Conservation (phyloP, 2,797 vertebrate species). For the Sorex maritimensis region DNA sequence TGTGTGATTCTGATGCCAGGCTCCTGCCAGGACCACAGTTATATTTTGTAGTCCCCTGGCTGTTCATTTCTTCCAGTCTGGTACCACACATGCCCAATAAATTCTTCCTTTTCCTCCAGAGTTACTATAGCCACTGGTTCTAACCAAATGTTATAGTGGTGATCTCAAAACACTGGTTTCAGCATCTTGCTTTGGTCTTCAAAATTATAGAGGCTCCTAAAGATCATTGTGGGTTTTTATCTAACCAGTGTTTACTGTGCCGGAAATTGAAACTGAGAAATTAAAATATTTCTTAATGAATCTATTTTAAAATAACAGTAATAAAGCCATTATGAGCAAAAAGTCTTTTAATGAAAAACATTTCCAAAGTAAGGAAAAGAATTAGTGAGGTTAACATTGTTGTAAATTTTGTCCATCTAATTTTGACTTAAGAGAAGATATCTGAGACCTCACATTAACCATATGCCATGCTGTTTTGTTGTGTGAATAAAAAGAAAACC, state of each 20-base stretch:
- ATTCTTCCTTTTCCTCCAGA: neutral
- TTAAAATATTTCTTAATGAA: conserved; percentile 35
- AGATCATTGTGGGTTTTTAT: neutral
- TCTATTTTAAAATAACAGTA: conserved; percentile 6
- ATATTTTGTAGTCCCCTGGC: neutral
- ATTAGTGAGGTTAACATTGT: neutral
- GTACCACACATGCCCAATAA: neutral
- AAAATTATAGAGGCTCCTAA: neutral
- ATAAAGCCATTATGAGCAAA: neutral
- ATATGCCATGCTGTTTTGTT: neutral
- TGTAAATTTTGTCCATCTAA: conserved; percentile 12
- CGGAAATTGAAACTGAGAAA: conserved; percentile 2
- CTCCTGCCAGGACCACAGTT: neutral
- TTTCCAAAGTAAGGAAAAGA: conserved; percentile 15
- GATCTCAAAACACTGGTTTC: neutral
- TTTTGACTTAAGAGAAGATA: neutral
- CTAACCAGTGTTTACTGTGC: neutral
- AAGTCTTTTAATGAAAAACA: conserved; percentile 11
- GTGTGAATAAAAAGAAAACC: neutral
- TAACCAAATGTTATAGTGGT: neutral
- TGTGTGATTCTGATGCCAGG: neutral
- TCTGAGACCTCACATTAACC: neutral
- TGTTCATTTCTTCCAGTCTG: neutral
- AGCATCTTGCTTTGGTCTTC: neutral
- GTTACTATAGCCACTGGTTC: neutral